Conservation (phyloP, 2,797 vertebrate species). For the Sus cebifrons region DNA sequence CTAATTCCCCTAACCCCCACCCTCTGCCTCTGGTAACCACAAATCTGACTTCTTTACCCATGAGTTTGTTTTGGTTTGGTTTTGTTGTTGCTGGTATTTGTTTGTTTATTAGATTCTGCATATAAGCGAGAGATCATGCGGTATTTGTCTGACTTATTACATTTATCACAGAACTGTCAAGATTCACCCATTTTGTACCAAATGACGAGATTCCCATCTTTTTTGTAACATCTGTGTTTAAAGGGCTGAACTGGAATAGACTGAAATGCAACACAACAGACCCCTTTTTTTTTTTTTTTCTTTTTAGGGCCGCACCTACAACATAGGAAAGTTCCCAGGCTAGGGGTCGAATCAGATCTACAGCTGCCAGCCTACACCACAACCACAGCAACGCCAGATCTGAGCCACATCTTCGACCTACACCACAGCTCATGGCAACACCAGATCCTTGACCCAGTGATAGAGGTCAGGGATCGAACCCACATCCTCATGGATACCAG, state of each 20-base stretch:
- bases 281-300: too few species aligned
- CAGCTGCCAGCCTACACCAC: too few species aligned
- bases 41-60: background rate
- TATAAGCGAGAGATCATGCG: background rate
- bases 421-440: too few species aligned
- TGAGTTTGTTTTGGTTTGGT: background rate
- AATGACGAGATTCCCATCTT: background rate
- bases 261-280: background rate
- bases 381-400: too few species aligned
- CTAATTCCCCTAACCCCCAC: too few species aligned
- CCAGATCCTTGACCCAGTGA: too few species aligned
- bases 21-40: background rate
- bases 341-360: too few species aligned
- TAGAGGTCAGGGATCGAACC: too few species aligned
- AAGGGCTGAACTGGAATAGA: background rate
- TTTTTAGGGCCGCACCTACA: too few species aligned
- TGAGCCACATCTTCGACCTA: too few species aligned
- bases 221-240: background rate
- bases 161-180: background rate
- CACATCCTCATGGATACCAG: too few species aligned
- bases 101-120: background rate
- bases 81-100: background rate
- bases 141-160: background rate
- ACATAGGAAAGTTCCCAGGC: too few species aligned
- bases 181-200: background rate